A percentile compares a stretch with the other conserved stretches of the same genome.
These are phyloP conservation scores for Nothobranchius furzeri DNA, from an alignment of 2,113 vertebrate species.

Conservation along the genomic window DNA sequence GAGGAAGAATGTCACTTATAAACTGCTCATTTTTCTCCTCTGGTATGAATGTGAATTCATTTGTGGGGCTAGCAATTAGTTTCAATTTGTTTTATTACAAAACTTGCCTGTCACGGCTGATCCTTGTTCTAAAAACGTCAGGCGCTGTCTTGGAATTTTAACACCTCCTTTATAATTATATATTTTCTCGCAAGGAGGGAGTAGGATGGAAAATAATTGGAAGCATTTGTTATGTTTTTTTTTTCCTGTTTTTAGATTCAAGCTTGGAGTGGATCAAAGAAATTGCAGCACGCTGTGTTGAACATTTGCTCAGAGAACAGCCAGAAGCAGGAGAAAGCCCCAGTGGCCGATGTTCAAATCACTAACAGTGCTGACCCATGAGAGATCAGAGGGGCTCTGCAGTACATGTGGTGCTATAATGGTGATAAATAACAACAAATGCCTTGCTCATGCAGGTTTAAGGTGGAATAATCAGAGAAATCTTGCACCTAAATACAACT, in stretches of 20 bases:
- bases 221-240: neutral
- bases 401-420: slow-evolving; percentile 1
- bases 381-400: slow-evolving; percentile 33
- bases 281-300: neutral
- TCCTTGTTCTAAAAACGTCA: slow-evolving; percentile 20
- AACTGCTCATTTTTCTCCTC: slow-evolving; percentile 31
- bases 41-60: slow-evolving; percentile 35
- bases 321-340: slow-evolving; percentile 33
- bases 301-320: slow-evolving; percentile 30
- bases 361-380: slow-evolving; percentile 34
- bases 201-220: neutral
- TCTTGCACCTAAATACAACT: neutral
- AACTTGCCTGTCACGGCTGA: slow-evolving; percentile 16
- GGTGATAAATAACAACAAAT: neutral
- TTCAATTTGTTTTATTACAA: slow-evolving; percentile 25
- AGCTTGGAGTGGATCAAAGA: slow-evolving; percentile 35
- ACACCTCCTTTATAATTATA: slow-evolving; percentile 33
- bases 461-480: neutral
- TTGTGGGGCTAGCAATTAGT: slow-evolving; percentile 40
- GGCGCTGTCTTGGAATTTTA: slow-evolving; percentile 3
- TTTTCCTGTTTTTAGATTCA: slow-evolving; percentile 37
- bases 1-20: slow-evolving; percentile 39
- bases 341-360: slow-evolving; percentile 32
- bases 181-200: neutral
- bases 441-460: slow-evolving; percentile 3